phyloP scores from a whole-genome alignment of 2,797 vertebrate species.

The Todus mexicanus region DNA sequence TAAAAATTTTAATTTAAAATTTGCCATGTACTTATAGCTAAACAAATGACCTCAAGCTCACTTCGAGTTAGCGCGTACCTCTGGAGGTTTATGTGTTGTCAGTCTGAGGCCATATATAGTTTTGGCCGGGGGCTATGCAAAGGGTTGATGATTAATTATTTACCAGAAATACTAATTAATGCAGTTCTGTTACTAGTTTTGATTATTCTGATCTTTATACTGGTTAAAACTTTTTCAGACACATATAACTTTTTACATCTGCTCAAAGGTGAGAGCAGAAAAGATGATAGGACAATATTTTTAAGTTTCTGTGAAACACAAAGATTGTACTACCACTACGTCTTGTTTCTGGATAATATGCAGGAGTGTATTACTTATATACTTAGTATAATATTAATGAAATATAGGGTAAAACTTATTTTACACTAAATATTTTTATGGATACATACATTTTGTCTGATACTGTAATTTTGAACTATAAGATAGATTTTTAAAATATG shows the following conservation, averaged over 20 bases:
- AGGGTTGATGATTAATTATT: conserved; percentile 58
- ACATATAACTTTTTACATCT: neutral
- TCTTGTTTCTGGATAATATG: neutral
- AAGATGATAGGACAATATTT: neutral
- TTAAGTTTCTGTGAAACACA: neutral
- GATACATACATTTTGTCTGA: neutral
- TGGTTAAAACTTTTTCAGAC: neutral
- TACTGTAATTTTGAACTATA: neutral
- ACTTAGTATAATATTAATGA: neutral
- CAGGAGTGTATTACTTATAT: neutral
- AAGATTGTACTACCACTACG: neutral
- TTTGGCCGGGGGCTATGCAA: conserved; percentile 54
- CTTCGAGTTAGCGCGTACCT: neutral
- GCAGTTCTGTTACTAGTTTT: conserved; percentile 59
- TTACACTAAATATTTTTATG: neutral
- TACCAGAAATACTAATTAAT: conserved; percentile 70
- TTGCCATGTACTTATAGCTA: neutral
- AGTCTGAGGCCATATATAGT: conserved; percentile 52
- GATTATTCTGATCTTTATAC: conserved; percentile 37
- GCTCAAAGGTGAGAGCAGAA: neutral
- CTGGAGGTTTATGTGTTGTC: conserved; percentile 64
- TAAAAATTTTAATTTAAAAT: conserved; percentile 9
- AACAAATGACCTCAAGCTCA: conserved; percentile 12
- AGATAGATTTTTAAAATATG: neutral
- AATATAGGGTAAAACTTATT: neutral